Evolutionary conservation across 2,113 vertebrate genomes (phyloP), one percentile per base, ranked within the genome.

Genomic region (Ictalurus furcatus): DNA sequence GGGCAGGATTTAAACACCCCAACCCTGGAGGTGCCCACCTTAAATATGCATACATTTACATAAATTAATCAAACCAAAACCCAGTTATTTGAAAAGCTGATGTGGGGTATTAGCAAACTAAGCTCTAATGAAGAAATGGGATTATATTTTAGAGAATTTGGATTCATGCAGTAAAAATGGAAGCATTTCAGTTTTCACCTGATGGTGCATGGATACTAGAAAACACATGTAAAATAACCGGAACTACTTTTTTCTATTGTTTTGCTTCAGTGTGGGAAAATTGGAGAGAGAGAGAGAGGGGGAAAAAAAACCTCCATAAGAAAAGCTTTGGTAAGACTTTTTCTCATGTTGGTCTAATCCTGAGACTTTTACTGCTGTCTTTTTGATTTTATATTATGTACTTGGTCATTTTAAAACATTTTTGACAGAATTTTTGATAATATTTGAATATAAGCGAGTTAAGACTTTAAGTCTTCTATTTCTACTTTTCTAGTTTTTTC

Each of bases 251-350:
- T 17, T 48, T 7, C 44, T 14, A 30, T 2, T 8, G 3, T 67
- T 67, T 67, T 67, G 2, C 25, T 71, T 14, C n/a, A 13, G 5
- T 34, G n/a, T 34, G 34, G 67, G n/a, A 71, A 34, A 34, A 14
- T 71, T 30, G 6, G n/a, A 1, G 6, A 6, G 8, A 11, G 9
- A 0, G 44, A 6, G 44, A 6, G 44, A 1, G 1, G 1, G 28
- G 19, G 40, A 25, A 25, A 25, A 28, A 63, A 63, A 8, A 25
- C 25, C 65, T 67, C 23, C 23, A 25, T 67, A 14, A 67, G 28
- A n/a, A 67, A n/a, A 65, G 61, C 16, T 65, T 61, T 61, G 4
- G 17, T 5, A 21, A 61, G 59, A 61, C 17, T 67, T n/a, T 28
- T 2, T 67, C 2, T 67, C 25, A 67, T 28, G 28, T 28, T 67